Percentiles rank a stretch among this genome's conserved stretches.
These are phyloP conservation scores for Entomobrya proxima DNA, from an alignment of 2,888 invertebrate genomes.

Conservation along the genomic window DNA sequence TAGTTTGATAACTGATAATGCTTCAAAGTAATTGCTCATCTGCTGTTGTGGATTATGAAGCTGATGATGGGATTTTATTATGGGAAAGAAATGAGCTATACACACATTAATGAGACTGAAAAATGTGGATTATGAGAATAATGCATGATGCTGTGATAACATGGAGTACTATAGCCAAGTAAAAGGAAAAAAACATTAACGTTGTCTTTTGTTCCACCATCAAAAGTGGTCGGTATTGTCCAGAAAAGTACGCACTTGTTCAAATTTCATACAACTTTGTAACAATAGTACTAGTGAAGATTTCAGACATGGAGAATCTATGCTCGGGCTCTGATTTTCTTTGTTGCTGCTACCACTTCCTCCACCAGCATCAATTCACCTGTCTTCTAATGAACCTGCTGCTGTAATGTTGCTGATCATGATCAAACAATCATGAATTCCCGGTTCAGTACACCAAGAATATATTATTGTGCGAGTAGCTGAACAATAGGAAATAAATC, in stretches of 20 bases:
- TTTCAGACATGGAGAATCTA: too few species aligned
- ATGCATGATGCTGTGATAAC: too few species aligned
- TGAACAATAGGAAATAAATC: constrained; percentile 50
- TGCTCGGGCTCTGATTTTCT: too few species aligned
- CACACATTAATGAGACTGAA: not conserved
- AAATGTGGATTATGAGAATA: not conserved
- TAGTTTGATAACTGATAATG: not conserved
- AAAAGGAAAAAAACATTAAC: too few species aligned
- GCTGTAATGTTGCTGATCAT: constrained; percentile 6
- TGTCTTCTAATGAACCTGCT: constrained; percentile 33
- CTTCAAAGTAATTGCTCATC: constrained; percentile 18
- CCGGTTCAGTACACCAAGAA: constrained; percentile 6
- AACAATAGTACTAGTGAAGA: too few species aligned
- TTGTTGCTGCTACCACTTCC: not conserved
- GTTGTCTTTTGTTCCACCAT: too few species aligned
- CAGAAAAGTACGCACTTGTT: not conserved
- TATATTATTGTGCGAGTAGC: not conserved
- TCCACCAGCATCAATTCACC: not conserved
- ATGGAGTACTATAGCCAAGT: too few species aligned
- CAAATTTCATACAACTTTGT: too few species aligned
- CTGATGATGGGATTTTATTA: constrained; percentile 21
- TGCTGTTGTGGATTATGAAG: not conserved
- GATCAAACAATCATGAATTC: constrained; percentile 42
- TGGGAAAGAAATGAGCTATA: constrained; percentile 21
- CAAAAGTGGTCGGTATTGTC: constrained; percentile 31